These are phyloP conservation scores for Tortrix viridana DNA, from an alignment of 2,888 invertebrate species.

Conservation along the genomic window DNA sequence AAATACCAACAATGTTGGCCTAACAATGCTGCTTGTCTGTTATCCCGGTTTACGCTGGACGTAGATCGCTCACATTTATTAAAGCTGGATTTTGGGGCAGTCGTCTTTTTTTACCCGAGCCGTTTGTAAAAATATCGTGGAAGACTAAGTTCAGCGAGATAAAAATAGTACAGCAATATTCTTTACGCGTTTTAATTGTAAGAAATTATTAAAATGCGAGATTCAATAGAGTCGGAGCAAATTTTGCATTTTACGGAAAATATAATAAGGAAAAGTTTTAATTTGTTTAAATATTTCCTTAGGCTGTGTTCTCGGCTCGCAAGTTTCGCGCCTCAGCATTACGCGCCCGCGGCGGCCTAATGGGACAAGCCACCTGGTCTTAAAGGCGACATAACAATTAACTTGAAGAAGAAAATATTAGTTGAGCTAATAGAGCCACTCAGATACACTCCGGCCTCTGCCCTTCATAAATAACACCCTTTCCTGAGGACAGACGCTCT, in stretches of 20 bases:
- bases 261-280: slow-evolving; percentile 78
- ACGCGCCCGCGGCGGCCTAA: slow-evolving; percentile 73
- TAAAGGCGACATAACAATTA: slow-evolving; percentile 82
- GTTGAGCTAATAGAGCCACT: slow-evolving; percentile 79
- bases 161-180: too few relatives aligned
- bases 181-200: not conserved
- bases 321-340: slow-evolving; percentile 72
- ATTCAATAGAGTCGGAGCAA: not conserved
- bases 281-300: slow-evolving; percentile 82
- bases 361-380: slow-evolving; percentile 80
- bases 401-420: slow-evolving; percentile 81
- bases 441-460: slow-evolving; percentile 74
- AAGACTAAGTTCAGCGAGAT: not conserved
- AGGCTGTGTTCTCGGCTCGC: slow-evolving; percentile 63
- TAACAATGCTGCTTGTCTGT: slow-evolving; percentile 56
- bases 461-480: slow-evolving; percentile 79
- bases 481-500: slow-evolving; percentile 64
- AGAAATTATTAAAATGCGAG: not conserved
- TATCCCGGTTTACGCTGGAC: slow-evolving; percentile 39
- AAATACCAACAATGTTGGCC: slow-evolving; percentile 58
- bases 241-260: slow-evolving; percentile 62
- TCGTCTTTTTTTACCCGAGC: slow-evolving; percentile 11
- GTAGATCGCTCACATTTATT: slow-evolving; percentile 37
- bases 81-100: slow-evolving; percentile 33
- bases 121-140: slow-evolving; percentile 2